phyloP scores from a whole-genome alignment of 2,113 vertebrate genomes.

The Astatoreochromis straeleni region DNA sequence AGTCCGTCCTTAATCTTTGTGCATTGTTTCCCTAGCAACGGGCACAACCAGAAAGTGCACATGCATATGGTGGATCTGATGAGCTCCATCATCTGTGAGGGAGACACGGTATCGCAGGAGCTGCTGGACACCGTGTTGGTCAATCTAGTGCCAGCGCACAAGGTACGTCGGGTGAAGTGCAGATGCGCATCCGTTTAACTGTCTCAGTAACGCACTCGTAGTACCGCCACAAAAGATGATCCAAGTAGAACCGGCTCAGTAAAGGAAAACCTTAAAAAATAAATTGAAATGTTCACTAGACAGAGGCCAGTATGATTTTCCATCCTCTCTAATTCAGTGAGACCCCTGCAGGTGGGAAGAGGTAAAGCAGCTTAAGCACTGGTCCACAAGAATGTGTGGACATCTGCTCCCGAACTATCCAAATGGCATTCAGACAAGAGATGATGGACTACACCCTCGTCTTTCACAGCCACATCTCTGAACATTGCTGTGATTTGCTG shows the following conservation, averaged over 20 bases:
- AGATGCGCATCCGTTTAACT: neutral
- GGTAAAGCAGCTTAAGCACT: conserved; percentile 20
- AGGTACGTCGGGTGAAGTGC: conserved; percentile 67
- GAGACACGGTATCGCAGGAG: conserved; percentile 96
- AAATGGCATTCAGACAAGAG: neutral
- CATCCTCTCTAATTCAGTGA: conserved; percentile 53
- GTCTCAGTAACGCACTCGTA: neutral
- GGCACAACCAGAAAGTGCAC: conserved; percentile 98
- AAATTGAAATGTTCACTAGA: neutral
- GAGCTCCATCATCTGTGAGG: conserved; percentile 98
- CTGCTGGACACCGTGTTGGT: conserved; percentile 95
- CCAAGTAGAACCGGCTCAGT: neutral
- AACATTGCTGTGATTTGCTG: neutral
- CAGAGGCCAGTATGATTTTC: neutral
- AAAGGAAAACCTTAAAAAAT: neutral
- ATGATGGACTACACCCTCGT: neutral
- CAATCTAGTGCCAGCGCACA: conserved; percentile 96
- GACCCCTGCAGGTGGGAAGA: conserved; percentile 59
- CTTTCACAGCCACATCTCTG: neutral
- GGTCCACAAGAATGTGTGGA: neutral
- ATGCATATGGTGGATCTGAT: conserved; percentile 99
- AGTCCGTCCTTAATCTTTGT: neutral
- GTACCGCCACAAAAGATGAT: neutral
- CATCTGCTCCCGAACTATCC: neutral
- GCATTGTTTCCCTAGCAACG: conserved; percentile 79